Evolutionary conservation across 2,113 vertebrate species (phyloP).

Genomic region (Sander vitreus): DNA sequence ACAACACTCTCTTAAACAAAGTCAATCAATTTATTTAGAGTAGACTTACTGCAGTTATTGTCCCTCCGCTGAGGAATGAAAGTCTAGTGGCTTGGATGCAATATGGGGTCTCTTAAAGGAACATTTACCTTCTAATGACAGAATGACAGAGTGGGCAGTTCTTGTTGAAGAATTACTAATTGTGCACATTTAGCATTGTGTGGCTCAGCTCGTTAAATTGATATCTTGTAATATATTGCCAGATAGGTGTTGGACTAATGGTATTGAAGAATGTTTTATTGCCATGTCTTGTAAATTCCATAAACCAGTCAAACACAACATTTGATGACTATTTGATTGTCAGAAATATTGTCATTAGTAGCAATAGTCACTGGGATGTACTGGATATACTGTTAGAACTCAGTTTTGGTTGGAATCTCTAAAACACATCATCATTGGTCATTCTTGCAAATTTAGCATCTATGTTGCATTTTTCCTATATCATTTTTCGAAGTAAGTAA

Average conservation of each 20-base stretch:
- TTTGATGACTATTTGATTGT: background rate
- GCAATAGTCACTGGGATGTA: background rate
- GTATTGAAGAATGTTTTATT: slow-evolving; percentile 6
- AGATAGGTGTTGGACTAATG: slow-evolving; percentile 4
- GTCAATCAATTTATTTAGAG: background rate
- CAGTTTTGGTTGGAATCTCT: no score
- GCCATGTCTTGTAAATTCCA: slow-evolving; percentile 5
- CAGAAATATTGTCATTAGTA: background rate
- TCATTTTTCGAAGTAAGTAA: background rate
- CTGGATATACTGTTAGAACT: background rate
- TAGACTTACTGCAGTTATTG: background rate
- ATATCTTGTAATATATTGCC: background rate
- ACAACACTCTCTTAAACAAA: background rate
- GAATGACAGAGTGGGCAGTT: background rate
- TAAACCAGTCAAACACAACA: background rate
- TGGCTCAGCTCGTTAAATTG: slow-evolving; percentile 9
- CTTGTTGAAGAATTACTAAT: background rate
- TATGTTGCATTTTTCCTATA: background rate
- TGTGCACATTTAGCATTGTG: background rate
- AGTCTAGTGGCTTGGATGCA: background rate
- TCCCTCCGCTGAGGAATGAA: slow-evolving; percentile 4
- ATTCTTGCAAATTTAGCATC: background rate
- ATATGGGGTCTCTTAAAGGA: background rate
- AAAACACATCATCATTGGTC: background rate
- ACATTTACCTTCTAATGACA: slow-evolving; percentile 4